Base-by-base conservation (phyloP, 2,888 invertebrate species). In the Icerya purchasi region DNA sequence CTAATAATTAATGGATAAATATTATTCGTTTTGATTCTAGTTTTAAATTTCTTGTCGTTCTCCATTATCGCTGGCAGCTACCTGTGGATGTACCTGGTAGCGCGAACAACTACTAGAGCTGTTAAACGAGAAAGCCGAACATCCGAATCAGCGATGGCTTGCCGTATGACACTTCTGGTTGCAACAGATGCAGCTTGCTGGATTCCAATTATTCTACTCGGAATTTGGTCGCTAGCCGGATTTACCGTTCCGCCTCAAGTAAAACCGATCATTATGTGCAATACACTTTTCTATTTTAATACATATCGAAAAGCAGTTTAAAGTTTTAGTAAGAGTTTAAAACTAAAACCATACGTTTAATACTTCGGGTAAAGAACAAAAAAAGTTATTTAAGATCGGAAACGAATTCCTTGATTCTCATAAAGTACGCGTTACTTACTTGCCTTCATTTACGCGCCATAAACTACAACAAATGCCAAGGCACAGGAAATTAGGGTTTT, bases 151-250 rank as follows among this genome's bases (percentile, higher is more conserved):
- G 72, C 73, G 2, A 74, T 76, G 74, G 75, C 75, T 0, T 69
- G 71, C 58, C 67, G 75, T 56, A 75, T 76, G 74, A 72, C 74
- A 1, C 65, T 75, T n/a, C 72, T 76, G 50, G 75, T 76, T 1
- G 70, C 73, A 61, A 75, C 76, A 0, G 75, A 75, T 65, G 74
- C 75, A 62, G 72, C 71, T 58, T 76, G 75, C 64, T 76, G 75
- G 75, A 70, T 75, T 59, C 76, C 75, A 18, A 75, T 75, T 62
- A 74, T 75, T 58, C 65, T 72, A 2, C 66, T 76, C n/a, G 75
- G 75, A 10, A 68, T 74, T 51, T 70, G 70, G 5, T 75, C 75
- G 1, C 67, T 75, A 22, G 70, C 70, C 14, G 75, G 74, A 3
- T 70, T 70, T 25, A 66, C 67, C 18, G 70, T 74, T 10, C 73